Conservation (phyloP, 2,888 invertebrate species). For the Lumbricus terrestris region DNA sequence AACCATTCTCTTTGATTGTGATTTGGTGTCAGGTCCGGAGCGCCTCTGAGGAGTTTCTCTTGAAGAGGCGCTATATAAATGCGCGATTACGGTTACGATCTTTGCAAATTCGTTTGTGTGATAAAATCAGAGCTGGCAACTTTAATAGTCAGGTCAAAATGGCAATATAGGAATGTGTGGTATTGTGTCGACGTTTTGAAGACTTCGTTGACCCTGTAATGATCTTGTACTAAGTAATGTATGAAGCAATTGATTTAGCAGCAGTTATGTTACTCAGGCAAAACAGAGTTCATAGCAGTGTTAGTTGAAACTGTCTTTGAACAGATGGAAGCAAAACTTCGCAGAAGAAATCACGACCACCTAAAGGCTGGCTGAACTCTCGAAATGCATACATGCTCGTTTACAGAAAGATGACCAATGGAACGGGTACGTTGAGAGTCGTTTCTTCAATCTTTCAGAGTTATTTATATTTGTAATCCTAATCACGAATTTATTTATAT, state of each 20-base stretch:
- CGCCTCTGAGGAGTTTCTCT: too few relatives aligned
- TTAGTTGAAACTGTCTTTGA: neutral
- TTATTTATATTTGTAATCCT: too few relatives aligned
- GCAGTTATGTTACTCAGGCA: neutral
- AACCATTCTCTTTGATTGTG: too few relatives aligned
- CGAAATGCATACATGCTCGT: constrained; percentile 69
- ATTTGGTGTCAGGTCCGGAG: too few relatives aligned
- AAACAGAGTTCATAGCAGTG: neutral
- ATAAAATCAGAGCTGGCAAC: too few relatives aligned
- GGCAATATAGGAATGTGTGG: neutral
- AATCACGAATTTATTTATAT: too few relatives aligned
- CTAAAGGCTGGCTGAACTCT: constrained; percentile 62
- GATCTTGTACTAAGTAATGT: too few relatives aligned
- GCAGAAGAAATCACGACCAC: constrained; percentile 41
- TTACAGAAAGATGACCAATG: constrained; percentile 58
- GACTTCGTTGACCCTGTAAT: neutral
- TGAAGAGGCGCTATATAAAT: too few relatives aligned
- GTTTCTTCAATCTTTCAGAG: neutral
- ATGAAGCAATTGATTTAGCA: neutral
- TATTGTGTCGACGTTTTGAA: neutral
- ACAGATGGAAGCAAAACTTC: constrained; percentile 3
- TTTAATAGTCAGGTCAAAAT: neutral
- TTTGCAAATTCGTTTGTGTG: too few relatives aligned
- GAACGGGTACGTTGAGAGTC: neutral
- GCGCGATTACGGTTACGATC: too few relatives aligned